phyloP scores from a whole-genome alignment of 2,888 invertebrate species.

The Ochropacha duplaris region DNA sequence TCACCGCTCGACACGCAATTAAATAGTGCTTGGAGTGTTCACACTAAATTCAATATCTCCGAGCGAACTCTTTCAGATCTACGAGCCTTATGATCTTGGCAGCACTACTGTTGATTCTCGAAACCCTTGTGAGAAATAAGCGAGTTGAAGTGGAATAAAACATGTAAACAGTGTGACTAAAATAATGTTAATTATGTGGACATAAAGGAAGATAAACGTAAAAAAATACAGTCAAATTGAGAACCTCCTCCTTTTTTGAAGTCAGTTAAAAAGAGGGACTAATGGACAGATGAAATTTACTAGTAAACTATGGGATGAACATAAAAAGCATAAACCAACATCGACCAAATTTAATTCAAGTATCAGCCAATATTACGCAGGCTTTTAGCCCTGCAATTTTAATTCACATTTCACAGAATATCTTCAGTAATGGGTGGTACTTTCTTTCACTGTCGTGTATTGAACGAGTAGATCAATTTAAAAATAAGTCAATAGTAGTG shows the following conservation, averaged over 20 bases:
- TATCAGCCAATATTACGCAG: too few species aligned
- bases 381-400: too few species aligned
- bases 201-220: too few species aligned
- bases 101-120: slow-evolving; percentile 39
- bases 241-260: too few species aligned
- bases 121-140: not conserved
- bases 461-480: slow-evolving; percentile 17
- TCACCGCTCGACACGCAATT: slow-evolving; percentile 74
- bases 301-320: too few species aligned
- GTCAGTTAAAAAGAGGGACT: too few species aligned
- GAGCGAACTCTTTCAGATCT: slow-evolving; percentile 61
- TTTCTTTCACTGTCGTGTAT: slow-evolving; percentile 1
- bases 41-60: slow-evolving; percentile 80
- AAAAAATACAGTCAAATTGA: too few species aligned
- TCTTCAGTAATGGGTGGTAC: too few species aligned
- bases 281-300: too few species aligned
- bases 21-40: slow-evolving; percentile 78
- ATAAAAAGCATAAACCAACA: too few species aligned
- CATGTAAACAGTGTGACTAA: not conserved
- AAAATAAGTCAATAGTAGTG: slow-evolving; percentile 49
- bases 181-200: too few species aligned
- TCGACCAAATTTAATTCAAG: too few species aligned
- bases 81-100: slow-evolving; percentile 55
- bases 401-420: slow-evolving; percentile 4
- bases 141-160: not conserved